Conservation (phyloP, 2,113 vertebrate genomes). For the Ranitomeya variabilis region DNA sequence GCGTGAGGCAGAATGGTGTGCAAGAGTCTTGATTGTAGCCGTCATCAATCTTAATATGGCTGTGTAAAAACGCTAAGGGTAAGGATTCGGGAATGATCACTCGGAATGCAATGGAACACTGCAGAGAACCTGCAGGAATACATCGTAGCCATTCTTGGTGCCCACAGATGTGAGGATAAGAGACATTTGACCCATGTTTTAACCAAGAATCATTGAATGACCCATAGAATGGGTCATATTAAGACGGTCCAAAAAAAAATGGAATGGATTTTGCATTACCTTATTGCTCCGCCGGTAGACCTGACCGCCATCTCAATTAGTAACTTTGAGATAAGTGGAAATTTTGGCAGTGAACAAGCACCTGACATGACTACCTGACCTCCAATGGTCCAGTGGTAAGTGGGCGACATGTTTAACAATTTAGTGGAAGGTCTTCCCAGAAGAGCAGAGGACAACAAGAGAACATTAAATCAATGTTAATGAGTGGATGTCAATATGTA, state of each 20-base stretch:
- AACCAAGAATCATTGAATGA: background rate
- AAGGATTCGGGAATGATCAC: too few relatives aligned
- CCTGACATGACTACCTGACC: too few relatives aligned
- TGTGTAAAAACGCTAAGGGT: background rate
- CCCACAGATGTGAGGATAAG: background rate
- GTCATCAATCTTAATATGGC: conserved; percentile 22
- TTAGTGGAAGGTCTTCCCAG: too few relatives aligned
- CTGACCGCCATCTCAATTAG: background rate
- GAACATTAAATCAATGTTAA: too few relatives aligned
- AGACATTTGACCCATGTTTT: background rate
- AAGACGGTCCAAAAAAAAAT: background rate
- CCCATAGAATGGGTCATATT: background rate
- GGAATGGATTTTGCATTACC: too few relatives aligned
- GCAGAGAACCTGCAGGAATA: background rate
- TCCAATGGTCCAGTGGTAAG: too few relatives aligned
- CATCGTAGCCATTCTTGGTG: background rate
- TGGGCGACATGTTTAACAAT: too few relatives aligned
- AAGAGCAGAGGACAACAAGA: too few relatives aligned
- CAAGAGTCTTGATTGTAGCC: background rate
- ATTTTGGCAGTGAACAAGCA: too few relatives aligned
- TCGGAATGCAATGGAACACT: background rate
- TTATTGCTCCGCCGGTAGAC: too few relatives aligned
- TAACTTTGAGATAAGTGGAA: background rate
- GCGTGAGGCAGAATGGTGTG: background rate
- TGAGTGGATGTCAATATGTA: too few relatives aligned